Base-by-base conservation (phyloP, 2,888 invertebrate species). In the Elmis aenea region DNA sequence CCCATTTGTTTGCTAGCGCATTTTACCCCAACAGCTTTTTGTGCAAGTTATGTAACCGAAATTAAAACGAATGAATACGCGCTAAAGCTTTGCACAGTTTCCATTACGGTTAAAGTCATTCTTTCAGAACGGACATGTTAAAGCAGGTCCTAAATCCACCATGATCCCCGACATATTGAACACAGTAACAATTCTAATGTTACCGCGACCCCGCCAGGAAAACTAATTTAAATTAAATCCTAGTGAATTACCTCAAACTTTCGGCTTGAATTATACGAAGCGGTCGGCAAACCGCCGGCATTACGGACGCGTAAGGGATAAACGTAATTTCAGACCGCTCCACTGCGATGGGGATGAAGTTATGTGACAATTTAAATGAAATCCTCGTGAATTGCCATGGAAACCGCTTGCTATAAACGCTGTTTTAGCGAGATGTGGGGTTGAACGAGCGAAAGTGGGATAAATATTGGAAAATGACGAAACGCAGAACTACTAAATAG, bases 141-240 rank as follows among this genome's bases (percentile, higher is more conserved):
- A 48, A 44, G 41, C 44, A 39, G 29, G 41, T 33, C 34, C 22
- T 22, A 44, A 50, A 50, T 50, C 48, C 45, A 42, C 40, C 22
- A 39, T 44, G 48, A 48, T 46, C 42, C 47, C 28, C 48, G 38
- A 42, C 61, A 57, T 59, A 59, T 59, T 54, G 59, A 59, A 59
- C 59, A 55, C 56, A 41, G 53, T 52, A 52, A 52, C 59, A 56
- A 57, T 57, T 56, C 58, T 59, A 57, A 59, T 55, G 58, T 56
- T 53, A 48, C 58, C 57, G 51, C 58, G 55, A 51, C 57, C 58
- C 58, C 52, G 58, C 59, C 64, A 57, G 62, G 65, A 64, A 78
- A 79, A 78, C 78, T 78, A 79, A 79, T 78, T 79, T 79, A 78
- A 79, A 79, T 79, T 78, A 79, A 79, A 79, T 79, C 79, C 78